Evolutionary conservation across 2,797 vertebrate genomes (phyloP), one percentile per base, ranked within the genome.

Genomic region (Eospalax fontanierii): DNA sequence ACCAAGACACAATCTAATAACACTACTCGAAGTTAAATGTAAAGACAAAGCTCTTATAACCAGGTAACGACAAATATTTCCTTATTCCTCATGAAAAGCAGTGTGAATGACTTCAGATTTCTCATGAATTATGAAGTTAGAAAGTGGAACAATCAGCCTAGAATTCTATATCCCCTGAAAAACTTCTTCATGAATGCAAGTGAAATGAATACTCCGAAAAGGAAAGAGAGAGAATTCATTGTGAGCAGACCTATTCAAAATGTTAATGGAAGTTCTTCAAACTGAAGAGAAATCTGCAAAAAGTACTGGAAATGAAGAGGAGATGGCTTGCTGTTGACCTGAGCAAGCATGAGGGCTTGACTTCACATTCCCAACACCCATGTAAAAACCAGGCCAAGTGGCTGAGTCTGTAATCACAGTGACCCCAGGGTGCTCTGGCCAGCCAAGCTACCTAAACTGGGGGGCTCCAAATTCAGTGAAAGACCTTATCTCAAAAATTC

Each of bases 81-180:
- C 70, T 80, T 93, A 65, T 70, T 88, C 80, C 61, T 66, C 70
- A 76, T 68, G 73, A 43, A 73, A 43, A 92, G 78, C 33, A 35
- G 90, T 85, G 85, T 65, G 9, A 93, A 89, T 87, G 50, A 87
- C 75, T 71, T 35, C 75, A 91, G 11, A 95, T 80, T 96, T 88
- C 50, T 93, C 43, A 79, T 46, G 74, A 93, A 93, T 78, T 63
- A 73, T 91, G 80, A 94, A 96, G 61, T 8, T 15, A 26, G 83
- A 43, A 61, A 83, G 33, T 70, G 73, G 26, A 91, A 61, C 4
- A 8, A 16, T 91, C 26, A 71, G 43, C 54, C 33, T 33, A 81
- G 54, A 92, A 86, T 90, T 94, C 81, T 83, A 14, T 74, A 83
- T 28, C 11, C 19, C 79, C 33, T 71, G 46, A 66, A 90, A 92